A percentile compares a stretch with the other conserved stretches of the same genome.
Evolutionary conservation across 2,113 vertebrate species (phyloP).

Genomic region (Ascaphus truei): DNA sequence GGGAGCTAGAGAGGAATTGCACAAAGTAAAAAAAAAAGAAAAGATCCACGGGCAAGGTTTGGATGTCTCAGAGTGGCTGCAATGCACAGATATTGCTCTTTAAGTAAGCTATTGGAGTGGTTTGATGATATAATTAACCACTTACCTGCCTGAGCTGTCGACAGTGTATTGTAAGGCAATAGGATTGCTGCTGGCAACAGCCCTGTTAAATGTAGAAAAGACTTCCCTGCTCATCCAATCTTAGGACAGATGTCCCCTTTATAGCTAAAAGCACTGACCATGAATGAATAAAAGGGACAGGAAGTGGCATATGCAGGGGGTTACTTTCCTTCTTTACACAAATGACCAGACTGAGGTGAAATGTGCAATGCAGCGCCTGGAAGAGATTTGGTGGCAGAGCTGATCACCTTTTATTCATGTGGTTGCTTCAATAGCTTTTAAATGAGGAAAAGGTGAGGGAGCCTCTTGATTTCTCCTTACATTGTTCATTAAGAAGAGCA

Average conservation of each 20-base stretch:
- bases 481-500: too few species aligned
- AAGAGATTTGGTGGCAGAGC: too few species aligned
- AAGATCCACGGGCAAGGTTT: neutral
- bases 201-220: conserved; percentile 18
- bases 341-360: too few species aligned
- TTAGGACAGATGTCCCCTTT: conserved; percentile 33
- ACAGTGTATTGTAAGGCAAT: neutral
- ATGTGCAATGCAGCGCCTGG: too few species aligned
- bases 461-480: too few species aligned
- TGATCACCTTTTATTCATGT: too few species aligned
- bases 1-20: neutral
- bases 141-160: neutral
- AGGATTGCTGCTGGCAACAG: too few species aligned
- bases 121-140: neutral
- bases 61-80: neutral
- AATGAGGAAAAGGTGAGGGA: too few species aligned
- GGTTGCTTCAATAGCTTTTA: too few species aligned
- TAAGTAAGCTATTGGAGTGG: too few species aligned
- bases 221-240: conserved; percentile 6
- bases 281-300: conserved; percentile 1
- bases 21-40: neutral
- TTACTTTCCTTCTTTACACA: too few species aligned
- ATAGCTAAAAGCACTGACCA: neutral
- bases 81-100: too few species aligned
- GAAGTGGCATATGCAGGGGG: neutral